These are phyloP conservation scores for Noctua comes DNA, from an alignment of 2,888 invertebrate genomes.

Conservation along the genomic window DNA sequence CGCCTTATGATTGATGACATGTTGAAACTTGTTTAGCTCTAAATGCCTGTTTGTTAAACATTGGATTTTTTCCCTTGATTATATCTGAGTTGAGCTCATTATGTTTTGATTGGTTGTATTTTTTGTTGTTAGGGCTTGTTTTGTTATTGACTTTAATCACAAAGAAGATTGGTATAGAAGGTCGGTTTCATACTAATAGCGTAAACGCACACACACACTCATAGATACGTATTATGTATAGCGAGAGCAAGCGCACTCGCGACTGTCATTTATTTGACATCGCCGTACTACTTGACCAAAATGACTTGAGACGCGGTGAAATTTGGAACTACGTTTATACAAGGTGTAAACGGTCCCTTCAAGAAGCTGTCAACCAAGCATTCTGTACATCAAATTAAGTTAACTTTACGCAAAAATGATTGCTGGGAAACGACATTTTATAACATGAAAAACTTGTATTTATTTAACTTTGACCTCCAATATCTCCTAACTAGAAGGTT, in stretches of 20 bases:
- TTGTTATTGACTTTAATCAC: conserved; percentile 35
- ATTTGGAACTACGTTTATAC: neutral
- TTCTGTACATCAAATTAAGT: too few species aligned
- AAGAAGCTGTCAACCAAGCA: too few species aligned
- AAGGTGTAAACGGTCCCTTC: too few species aligned
- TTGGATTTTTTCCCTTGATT: conserved; percentile 73
- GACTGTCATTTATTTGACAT: neutral
- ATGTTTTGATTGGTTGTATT: conserved; percentile 58
- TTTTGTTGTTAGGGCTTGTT: conserved; percentile 52
- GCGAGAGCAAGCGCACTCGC: neutral
- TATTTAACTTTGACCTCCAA: too few species aligned
- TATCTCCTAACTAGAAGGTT: too few species aligned
- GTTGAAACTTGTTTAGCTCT: conserved; percentile 80
- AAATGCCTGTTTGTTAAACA: conserved; percentile 82
- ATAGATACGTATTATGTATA: neutral
- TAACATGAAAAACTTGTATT: too few species aligned
- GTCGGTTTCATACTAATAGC: neutral
- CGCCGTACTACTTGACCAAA: neutral
- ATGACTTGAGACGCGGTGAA: neutral
- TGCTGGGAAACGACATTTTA: too few species aligned
- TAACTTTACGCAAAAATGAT: too few species aligned
- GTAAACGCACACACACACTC: neutral
- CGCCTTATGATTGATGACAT: conserved; percentile 81
- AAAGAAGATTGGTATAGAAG: neutral
- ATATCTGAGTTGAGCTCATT: conserved; percentile 64